Evolutionary conservation across 2,113 vertebrate genomes (phyloP), one percentile per base, ranked within the genome.

Genomic region (Fregetta grallaria): DNA sequence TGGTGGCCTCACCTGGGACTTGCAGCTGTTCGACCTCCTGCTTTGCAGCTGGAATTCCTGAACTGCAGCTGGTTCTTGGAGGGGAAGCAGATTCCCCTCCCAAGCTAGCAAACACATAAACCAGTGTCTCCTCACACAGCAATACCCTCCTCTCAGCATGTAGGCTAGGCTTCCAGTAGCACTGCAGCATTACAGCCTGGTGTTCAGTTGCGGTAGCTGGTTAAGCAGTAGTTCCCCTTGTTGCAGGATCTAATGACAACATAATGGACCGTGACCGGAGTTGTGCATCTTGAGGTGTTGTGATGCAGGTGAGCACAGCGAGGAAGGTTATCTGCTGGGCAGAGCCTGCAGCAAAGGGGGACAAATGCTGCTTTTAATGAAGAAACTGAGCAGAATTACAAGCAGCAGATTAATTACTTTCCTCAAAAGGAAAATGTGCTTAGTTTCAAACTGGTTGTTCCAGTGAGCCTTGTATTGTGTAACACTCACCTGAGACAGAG

Each of bases 401-500:
- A 95, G 93, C 78, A 92, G 95, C 71, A 88, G 95, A 94, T 96
- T 95, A 97, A 96, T 97, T 97, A 66, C 78, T 95, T 94, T 91
- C 91, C 93, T 97, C 91, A 61, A 79, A 96, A 95, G 87, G 87
- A 96, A 92, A 96, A 94, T 92, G 92, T 91, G 78, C 81, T 95
- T 73, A 59, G 84, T 88, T 97, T 96, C 84, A 94, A 95, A 95
- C 71, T 88, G 77, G 97, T 89, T 90, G 87, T 96, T 97, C 77
- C 81, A 77, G 89, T 71, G 93, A 94, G 92, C 93, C 81, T 92
- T 94, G 74, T 67, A 67, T 88, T 91, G 89, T 95, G 6, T 86
- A 97, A 94, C 89, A 52, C 89, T 97, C 95, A 96, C 96, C 97
- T 97, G 95, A 96, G 95, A 97, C 86, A 91, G 86, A 95, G 89